Conservation (phyloP, 2,888 invertebrate genomes). For the Sipunculus nudus region DNA sequence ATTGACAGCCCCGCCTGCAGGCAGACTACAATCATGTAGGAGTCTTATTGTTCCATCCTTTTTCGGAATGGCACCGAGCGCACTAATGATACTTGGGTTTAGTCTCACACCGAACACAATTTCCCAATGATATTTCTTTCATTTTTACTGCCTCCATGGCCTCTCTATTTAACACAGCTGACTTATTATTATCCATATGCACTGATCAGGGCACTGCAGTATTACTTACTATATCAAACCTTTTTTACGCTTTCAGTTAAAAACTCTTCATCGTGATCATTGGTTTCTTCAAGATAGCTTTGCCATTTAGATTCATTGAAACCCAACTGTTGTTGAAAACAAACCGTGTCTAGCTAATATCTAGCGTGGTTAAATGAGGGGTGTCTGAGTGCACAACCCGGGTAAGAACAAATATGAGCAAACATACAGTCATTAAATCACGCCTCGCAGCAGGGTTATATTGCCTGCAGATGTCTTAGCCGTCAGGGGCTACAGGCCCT, state of each 20-base stretch:
- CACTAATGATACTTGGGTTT: neutral
- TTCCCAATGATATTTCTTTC: neutral
- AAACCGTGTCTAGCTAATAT: too few relatives aligned
- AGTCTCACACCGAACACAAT: neutral
- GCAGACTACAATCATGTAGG: neutral
- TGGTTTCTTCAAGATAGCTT: too few relatives aligned
- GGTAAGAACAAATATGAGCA: too few relatives aligned
- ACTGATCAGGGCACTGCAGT: neutral
- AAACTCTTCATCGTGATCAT: neutral
- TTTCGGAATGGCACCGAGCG: constrained; percentile 1
- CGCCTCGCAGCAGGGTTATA: too few relatives aligned
- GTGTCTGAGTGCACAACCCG: too few relatives aligned
- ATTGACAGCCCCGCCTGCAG: neutral
- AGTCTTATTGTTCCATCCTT: neutral
- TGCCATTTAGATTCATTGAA: too few relatives aligned
- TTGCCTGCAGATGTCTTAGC: too few relatives aligned
- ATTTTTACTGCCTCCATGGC: neutral
- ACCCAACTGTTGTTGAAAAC: too few relatives aligned
- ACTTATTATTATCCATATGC: neutral
- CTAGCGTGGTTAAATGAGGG: too few relatives aligned
- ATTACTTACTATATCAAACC: neutral
- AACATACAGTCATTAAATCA: too few relatives aligned
- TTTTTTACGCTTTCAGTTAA: neutral
- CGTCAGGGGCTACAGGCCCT: too few relatives aligned
- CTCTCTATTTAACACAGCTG: neutral